A percentile compares a stretch with the other conserved stretches of the same genome.
These are phyloP conservation scores for Spinibarbus caldwelli DNA, from an alignment of 2,797 vertebrate genomes.

Conservation along the genomic window DNA sequence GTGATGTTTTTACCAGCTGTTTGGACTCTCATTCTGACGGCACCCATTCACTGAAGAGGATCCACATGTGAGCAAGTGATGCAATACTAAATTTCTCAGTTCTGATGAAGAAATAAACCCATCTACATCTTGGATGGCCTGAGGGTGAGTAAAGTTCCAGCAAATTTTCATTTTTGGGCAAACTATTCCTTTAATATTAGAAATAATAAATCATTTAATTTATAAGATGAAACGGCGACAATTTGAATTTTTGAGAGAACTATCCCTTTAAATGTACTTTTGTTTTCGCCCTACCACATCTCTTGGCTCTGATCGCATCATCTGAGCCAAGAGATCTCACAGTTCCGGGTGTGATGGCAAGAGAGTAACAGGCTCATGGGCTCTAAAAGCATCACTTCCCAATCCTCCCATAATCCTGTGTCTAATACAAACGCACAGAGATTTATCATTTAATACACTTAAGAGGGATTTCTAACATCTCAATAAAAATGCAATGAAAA, in stretches of 20 bases:
- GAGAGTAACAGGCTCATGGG: constrained; percentile 66
- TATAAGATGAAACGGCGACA: neutral
- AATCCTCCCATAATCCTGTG: constrained; percentile 78
- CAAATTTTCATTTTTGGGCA: neutral
- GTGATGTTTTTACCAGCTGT: neutral
- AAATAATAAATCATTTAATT: neutral
- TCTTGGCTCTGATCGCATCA: constrained; percentile 3
- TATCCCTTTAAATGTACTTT: neutral
- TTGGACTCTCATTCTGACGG: neutral
- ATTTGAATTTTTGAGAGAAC: neutral
- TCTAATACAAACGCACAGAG: constrained; percentile 72
- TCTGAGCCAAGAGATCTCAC: constrained; percentile 47
- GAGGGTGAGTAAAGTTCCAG: neutral
- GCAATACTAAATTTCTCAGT: neutral
- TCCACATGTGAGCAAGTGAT: neutral
- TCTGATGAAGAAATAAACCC: neutral
- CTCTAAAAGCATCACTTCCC: constrained; percentile 78
- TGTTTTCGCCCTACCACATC: neutral
- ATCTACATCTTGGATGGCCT: neutral
- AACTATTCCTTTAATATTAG: neutral
- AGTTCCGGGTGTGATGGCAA: constrained; percentile 67
- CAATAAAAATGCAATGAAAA: constrained; percentile 74
- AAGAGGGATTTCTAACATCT: constrained; percentile 72
- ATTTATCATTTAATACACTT: constrained; percentile 81
- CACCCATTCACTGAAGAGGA: neutral